Evolutionary conservation across 2,888 invertebrate genomes (phyloP).

Genomic region (Lissocephala sabroskyi): DNA sequence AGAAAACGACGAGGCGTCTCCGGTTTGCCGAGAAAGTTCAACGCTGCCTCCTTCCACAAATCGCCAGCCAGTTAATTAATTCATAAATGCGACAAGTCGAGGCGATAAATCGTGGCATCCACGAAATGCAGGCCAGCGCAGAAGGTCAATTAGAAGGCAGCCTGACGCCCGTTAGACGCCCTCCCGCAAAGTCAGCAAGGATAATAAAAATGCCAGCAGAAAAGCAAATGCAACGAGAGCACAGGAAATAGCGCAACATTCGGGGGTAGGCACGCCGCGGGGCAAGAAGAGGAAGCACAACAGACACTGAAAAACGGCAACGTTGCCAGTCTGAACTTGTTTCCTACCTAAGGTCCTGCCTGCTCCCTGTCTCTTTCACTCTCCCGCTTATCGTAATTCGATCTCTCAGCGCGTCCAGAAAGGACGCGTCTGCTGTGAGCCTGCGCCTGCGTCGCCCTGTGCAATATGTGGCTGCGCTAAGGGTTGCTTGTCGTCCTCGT

Average conservation of each 20-base stretch:
- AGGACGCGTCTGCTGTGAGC: too few relatives aligned
- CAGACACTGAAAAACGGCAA: background rate
- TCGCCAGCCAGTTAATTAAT: conserved; percentile 39
- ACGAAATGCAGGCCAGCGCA: background rate
- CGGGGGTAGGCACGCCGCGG: background rate
- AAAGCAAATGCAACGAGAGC: background rate
- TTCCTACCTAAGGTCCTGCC: too few relatives aligned
- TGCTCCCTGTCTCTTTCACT: conserved; percentile 17
- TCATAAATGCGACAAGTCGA: conserved; percentile 63
- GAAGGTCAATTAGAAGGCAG: too few relatives aligned
- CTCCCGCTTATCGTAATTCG: conserved; percentile 6
- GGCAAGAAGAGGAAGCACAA: background rate
- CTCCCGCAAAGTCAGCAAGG: background rate
- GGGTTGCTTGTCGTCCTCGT: conserved; percentile 29
- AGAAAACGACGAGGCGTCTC: conserved; percentile 36
- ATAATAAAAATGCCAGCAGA: background rate
- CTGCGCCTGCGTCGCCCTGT: conserved; percentile 7
- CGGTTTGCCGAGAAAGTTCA: conserved; percentile 4
- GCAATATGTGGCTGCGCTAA: conserved; percentile 51
- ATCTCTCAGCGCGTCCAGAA: background rate
- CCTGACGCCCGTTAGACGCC: background rate
- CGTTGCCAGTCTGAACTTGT: too few relatives aligned
- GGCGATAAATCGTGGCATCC: conserved; percentile 20
- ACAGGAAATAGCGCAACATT: too few relatives aligned
- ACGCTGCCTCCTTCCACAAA: background rate